These are phyloP conservation scores for Neoaliturus tenellus DNA, from an alignment of 2,888 invertebrate species.

Conservation along the genomic window DNA sequence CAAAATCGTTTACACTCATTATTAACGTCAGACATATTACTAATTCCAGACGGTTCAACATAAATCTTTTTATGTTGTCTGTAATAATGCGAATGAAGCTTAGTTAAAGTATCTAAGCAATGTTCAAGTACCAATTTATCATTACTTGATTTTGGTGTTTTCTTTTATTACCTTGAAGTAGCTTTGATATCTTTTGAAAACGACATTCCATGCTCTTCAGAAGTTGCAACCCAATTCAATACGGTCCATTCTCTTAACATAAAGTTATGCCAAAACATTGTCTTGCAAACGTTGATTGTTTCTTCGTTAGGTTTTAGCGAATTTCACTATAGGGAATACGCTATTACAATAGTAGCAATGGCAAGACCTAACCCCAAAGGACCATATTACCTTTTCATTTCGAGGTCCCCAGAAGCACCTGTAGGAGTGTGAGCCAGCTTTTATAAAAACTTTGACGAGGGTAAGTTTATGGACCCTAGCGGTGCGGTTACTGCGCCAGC, in stretches of 20 bases:
- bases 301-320: constrained; percentile 50
- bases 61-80: not conserved
- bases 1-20: constrained; percentile 31
- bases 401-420: no score
- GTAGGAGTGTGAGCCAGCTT: no score
- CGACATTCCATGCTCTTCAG: not conserved
- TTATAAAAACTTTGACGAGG: no score
- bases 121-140: constrained; percentile 12
- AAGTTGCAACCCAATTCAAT: not conserved
- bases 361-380: no score
- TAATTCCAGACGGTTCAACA: not conserved
- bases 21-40: constrained; percentile 34
- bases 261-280: not conserved
- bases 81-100: constrained; percentile 35
- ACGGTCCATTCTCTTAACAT: not conserved
- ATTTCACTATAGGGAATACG: no score
- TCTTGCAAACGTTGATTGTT: not conserved
- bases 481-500: no score
- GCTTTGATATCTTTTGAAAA: not conserved
- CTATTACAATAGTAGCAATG: no score
- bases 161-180: no score
- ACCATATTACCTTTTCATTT: no score
- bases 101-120: not conserved
- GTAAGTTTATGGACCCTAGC: no score
- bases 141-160: not conserved